Evolutionary conservation across 1,140 invertebrate genomes (phyloP), one percentile per base, ranked within the genome.

Genomic region (Sitophilus oryzae): DNA sequence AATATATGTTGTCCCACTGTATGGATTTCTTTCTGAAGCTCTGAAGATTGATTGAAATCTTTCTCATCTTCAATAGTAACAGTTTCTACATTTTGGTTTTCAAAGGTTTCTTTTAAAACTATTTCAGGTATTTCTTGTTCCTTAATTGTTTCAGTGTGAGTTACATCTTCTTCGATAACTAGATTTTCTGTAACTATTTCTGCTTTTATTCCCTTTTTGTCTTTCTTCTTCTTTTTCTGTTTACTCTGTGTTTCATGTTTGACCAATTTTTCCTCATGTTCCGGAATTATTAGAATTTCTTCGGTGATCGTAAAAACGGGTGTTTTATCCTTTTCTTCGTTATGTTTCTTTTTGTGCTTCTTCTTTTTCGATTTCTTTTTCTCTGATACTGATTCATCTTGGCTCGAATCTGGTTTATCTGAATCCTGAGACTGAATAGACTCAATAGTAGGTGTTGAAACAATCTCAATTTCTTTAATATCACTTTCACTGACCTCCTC

Each of bases 291-390:
- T 19, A 46, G 34, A 14, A 61, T 53, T 19, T 53, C 51, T 23
- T 61, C 59, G 21, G 50, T 55, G 18, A 58, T 56, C n/a, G 49
- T 47, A 43, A 60, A 56, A 10, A 41, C 51, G 9, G 60, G 57
- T 44, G 59, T 57, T n/a, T 25, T 45, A 14, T 52, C 37, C 16
- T 8, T 49, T 40, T 59, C 34, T 56, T 62, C 51, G n/a, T 37
- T 14, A 58, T 60, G 36, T 21, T 51, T 54, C 54, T 53, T 47
- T 38, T 60, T 59, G 36, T 56, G 51, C 11, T 54, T 47, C 37
- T 62, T 62, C 36, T 58, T 56, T 49, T 62, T 62, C 3, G 52
- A 56, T 43, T 60, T 59, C 30, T 56, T 60, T 15, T 55, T 53
- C 9, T 58, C 40, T 14, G 56, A 18, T 15, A 21, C 20, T 11